Conservation (phyloP, 2,888 invertebrate species). For the Thyatira batis region DNA sequence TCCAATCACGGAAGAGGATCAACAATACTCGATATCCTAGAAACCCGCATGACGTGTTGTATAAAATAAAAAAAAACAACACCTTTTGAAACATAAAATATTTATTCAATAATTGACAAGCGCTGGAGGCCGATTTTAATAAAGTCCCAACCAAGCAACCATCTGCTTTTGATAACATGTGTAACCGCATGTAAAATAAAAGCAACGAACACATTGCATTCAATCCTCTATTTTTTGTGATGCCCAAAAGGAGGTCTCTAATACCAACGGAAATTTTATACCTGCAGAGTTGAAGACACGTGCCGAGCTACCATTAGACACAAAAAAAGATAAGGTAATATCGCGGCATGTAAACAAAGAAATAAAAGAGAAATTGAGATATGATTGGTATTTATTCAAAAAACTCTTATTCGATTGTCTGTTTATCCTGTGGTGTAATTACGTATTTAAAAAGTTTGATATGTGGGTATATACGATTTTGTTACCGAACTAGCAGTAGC, state of each 20-base stretch:
- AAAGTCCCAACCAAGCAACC: constrained; percentile 40
- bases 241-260: constrained; percentile 29
- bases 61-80: constrained; percentile 12
- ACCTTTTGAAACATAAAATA: constrained; percentile 24
- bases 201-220: constrained; percentile 20
- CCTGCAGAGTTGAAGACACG: constrained; percentile 57
- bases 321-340: constrained; percentile 42
- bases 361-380: constrained; percentile 22
- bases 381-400: constrained; percentile 12
- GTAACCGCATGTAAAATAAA: constrained; percentile 32
- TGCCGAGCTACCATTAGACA: constrained; percentile 37
- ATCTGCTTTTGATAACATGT: constrained; percentile 44
- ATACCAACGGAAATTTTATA: constrained; percentile 41
- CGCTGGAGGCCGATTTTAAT: constrained; percentile 32
- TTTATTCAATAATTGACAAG: constrained; percentile 38
- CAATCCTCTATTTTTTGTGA: constrained; percentile 7
- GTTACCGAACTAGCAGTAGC: too few species aligned
- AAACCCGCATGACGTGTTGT: too few species aligned
- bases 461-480: too few species aligned
- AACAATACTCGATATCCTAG: too few species aligned
- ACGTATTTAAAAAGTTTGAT: too few species aligned
- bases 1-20: too few species aligned
- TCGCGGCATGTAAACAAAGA: constrained; percentile 32
- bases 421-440: too few species aligned
- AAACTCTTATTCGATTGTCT: too few species aligned